Evolutionary conservation across 2,888 invertebrate genomes (phyloP).

Genomic region (Phyllotreta cruciferae): DNA sequence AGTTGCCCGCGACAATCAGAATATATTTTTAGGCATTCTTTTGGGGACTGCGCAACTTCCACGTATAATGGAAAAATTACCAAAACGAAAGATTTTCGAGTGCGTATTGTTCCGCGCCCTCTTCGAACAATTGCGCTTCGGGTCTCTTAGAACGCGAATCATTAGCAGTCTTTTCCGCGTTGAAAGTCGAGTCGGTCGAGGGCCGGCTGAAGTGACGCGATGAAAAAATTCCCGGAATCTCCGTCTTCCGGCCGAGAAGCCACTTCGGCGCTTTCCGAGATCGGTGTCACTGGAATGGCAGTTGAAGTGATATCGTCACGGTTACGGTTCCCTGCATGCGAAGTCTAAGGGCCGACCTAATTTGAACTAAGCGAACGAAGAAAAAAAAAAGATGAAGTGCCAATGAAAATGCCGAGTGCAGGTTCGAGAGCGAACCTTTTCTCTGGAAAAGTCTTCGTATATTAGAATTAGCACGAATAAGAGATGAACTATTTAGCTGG

Average conservation of each 20-base stretch:
- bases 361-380: conserved; percentile 10
- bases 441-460: no score
- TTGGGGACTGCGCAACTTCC: no score
- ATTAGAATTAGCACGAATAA: no score
- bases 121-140: neutral
- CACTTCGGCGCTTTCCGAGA: conserved; percentile 22
- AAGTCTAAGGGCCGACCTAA: conserved; percentile 23
- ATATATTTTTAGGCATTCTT: no score
- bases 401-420: conserved; percentile 23
- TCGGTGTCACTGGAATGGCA: conserved; percentile 15
- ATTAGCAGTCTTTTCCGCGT: conserved; percentile 24
- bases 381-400: conserved; percentile 20
- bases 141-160: conserved; percentile 23
- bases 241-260: conserved; percentile 9
- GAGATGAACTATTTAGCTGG: no score
- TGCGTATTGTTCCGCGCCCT: conserved; percentile 10
- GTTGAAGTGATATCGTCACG: conserved; percentile 24
- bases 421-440: neutral
- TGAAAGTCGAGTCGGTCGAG: conserved; percentile 14
- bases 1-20: no score
- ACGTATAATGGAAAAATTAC: no score
- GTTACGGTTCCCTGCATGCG: conserved; percentile 7
- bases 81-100: no score
- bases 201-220: conserved; percentile 11
- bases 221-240: conserved; percentile 28